Evolutionary conservation across 2,797 vertebrate genomes (phyloP).

Genomic region (Nothura maculosa): DNA sequence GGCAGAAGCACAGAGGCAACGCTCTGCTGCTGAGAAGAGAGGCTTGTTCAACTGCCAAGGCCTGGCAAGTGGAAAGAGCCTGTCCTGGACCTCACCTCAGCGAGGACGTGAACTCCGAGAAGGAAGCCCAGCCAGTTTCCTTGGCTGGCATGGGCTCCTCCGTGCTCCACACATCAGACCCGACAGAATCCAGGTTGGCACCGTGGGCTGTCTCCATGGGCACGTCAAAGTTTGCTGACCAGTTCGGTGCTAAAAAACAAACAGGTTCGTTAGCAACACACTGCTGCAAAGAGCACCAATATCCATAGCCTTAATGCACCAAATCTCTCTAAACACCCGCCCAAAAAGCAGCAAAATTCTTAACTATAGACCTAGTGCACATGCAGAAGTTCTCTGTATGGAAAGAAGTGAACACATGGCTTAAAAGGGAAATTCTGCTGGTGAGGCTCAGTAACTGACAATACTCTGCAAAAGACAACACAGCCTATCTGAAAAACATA

Average conservation of each 20-base stretch:
- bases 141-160: constrained; percentile 82
- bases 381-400: constrained; percentile 20
- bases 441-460: neutral
- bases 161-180: constrained; percentile 89
- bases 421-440: neutral
- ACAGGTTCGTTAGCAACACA: neutral
- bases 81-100: constrained; percentile 83
- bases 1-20: neutral
- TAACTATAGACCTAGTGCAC: constrained; percentile 3
- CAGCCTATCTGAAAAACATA: neutral
- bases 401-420: neutral
- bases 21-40: neutral
- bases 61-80: neutral
- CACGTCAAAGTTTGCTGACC: constrained; percentile 96
- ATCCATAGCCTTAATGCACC: neutral
- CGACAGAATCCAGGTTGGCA: constrained; percentile 84
- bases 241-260: constrained; percentile 86
- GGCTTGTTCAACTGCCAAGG: neutral
- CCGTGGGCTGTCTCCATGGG: constrained; percentile 95
- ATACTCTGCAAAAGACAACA: neutral
- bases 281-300: neutral
- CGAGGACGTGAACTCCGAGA: constrained; percentile 90
- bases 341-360: neutral
- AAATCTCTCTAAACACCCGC: neutral
- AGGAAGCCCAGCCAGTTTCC: constrained; percentile 94